Evolutionary conservation across 1,140 invertebrate species (phyloP), one percentile per base, ranked within the genome.

Genomic region (Anagrus nilaparvatae): DNA sequence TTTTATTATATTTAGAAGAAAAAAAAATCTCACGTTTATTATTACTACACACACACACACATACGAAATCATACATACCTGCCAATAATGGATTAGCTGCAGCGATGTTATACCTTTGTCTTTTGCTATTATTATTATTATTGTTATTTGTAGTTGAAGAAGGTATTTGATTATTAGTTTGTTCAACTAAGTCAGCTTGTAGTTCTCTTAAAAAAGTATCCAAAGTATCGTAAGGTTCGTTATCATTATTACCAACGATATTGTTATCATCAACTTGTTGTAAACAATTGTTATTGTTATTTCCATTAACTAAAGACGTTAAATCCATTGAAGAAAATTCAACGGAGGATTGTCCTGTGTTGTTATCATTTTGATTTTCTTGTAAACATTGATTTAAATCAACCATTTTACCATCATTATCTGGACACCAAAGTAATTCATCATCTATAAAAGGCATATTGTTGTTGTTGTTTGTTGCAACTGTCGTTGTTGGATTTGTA

Each of bases 381-480:
- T 83, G 80, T 58, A 90, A 77, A 69, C 87, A 90, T 61, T 82
- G 81, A 47, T 83, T 84, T 49, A 90, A 71, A 63, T 91, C 87
- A 47, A 89, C 86, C 77, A 91, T 87, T 69, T 87, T 89, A 61
- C 83, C 84, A 68, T 90, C 86, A 68, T 85, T 87, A 73, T 89
- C 84, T 60, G 84, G 83, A 74, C 86, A 87, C 87, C 87, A 91
- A 52, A 90, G 78, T 51, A 86, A 67, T 60, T 90, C 87, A 75
- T 91, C 87, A 73, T 91, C 87, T 70, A 92, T 89, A 76, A 91
- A 92, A 71, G 87, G 87, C 87, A 92, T 92, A 74, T 58, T 71
- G n/a, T n/a, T n/a, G n/a, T n/a, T n/a, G n/a, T n/a, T n/a, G n/a
- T n/a, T n/a, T n/a, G n/a, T n/a, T n/a, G n/a, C n/a, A n/a, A n/a